A percentile compares a stretch with the other conserved stretches of the same genome.
Evolutionary conservation across 2,113 vertebrate genomes (phyloP).

Genomic region (Lepidothrix coronata): DNA sequence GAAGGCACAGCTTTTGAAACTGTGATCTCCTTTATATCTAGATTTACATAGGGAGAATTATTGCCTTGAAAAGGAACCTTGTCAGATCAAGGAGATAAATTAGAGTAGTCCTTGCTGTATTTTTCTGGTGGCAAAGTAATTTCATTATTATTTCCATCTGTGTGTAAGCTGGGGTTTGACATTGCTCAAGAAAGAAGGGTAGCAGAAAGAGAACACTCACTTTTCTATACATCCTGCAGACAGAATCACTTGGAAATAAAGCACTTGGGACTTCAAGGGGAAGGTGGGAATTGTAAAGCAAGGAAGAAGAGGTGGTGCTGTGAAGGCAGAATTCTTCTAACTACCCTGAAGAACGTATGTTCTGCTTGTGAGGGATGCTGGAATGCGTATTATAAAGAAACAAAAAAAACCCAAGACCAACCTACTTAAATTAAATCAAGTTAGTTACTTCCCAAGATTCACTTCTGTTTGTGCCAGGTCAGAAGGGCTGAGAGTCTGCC

Average conservation of each 20-base stretch:
- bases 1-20: neutral
- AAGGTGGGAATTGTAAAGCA: neutral
- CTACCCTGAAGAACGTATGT: neutral
- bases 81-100: neutral
- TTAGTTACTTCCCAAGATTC: too few relatives aligned
- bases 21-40: neutral
- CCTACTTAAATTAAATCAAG: neutral
- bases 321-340: neutral
- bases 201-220: neutral
- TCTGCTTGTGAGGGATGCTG: neutral
- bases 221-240: neutral
- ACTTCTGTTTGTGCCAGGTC: neutral
- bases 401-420: neutral
- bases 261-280: neutral
- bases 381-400: neutral
- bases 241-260: neutral
- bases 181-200: neutral
- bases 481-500: neutral
- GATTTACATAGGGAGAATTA: neutral
- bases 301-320: neutral
- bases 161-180: neutral
- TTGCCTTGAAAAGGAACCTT: neutral
- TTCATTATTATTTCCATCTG: neutral
- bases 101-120: neutral
- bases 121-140: neutral